Evolutionary conservation across 2,888 invertebrate genomes (phyloP).

Genomic region (Heliconius cydno): DNA sequence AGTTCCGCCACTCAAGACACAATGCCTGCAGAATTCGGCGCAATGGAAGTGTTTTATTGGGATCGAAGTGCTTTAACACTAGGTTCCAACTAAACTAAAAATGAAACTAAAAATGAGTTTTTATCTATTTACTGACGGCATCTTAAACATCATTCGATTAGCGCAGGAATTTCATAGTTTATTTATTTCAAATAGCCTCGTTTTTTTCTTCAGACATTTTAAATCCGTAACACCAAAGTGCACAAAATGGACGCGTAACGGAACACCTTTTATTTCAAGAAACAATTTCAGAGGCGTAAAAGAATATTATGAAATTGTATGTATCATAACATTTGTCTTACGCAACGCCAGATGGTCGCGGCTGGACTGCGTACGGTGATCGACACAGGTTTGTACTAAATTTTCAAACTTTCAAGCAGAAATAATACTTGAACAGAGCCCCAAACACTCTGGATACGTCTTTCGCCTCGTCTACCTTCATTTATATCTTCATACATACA

Average conservation of each 20-base stretch:
- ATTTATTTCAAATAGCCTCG: conserved; percentile 8
- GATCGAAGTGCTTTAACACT: no score
- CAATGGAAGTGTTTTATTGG: no score
- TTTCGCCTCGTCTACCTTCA: no score
- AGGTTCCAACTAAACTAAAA: no score
- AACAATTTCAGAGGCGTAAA: conserved; percentile 36
- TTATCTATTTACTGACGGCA: background rate
- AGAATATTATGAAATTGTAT: conserved; percentile 36
- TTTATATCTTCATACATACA: no score
- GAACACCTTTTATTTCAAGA: conserved; percentile 32
- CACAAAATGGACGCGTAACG: conserved; percentile 17
- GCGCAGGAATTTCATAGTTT: background rate
- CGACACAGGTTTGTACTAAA: background rate
- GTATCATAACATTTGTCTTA: conserved; percentile 35
- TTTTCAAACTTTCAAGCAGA: background rate
- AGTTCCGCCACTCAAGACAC: no score
- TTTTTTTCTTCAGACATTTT: background rate
- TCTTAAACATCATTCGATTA: background rate
- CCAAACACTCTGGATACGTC: no score
- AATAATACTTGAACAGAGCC: background rate
- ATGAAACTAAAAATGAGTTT: background rate
- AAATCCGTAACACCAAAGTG: background rate
- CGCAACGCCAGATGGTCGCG: conserved; percentile 36
- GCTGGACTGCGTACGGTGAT: conserved; percentile 22
- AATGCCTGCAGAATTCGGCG: no score